Base-by-base conservation (phyloP, 1,140 invertebrate species). In the Cydia amplana region DNA sequence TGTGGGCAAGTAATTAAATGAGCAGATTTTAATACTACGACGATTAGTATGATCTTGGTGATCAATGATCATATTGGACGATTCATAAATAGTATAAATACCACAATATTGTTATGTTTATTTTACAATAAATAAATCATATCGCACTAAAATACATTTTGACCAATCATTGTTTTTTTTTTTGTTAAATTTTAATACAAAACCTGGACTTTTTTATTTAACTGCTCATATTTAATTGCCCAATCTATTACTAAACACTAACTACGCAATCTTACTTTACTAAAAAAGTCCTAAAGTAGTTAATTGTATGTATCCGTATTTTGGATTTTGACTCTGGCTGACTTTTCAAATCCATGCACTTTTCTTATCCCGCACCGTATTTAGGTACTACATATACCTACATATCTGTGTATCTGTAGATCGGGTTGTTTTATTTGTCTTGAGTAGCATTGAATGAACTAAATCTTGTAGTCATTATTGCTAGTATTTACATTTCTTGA, bases 321-420 rank as follows among this genome's bases (percentile, higher is more conserved):
- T 60, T 60, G 18, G 20, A 23, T 23, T 60, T 20, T 12, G 10
- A 23, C 20, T 16, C 51, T 55, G 51, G n/a, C n/a, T n/a, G n/a
- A 55, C n/a, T 55, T 55, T 60, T 60, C 7, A 23, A 60, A 60
- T 60, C 18, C 55, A 60, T 55, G 51, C 55, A 23, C 20, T 60
- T 60, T 60, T 23, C 20, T 60, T 60, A 10, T 60, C 55, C 20
- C 9, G 55, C 55, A 60, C 55, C 55, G 55, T 60, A 60, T 18
- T 18, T 60, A 60, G 20, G 55, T 60, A 20, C 55, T 60, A 60
- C 16, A 20, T 60, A 60, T 60, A 60, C 55, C 2, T 23, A 60
- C 20, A 60, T 10, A 23, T 23, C n/a, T 60, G 7, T 23, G 20
- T 60, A 7, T 60, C 55, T 60, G 20, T 14, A 4, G 55, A 60